A percentile compares a stretch with the other conserved stretches of the same genome.
Conservation (phyloP, 2,113 vertebrate genomes). For the Caloenas nicobarica region DNA sequence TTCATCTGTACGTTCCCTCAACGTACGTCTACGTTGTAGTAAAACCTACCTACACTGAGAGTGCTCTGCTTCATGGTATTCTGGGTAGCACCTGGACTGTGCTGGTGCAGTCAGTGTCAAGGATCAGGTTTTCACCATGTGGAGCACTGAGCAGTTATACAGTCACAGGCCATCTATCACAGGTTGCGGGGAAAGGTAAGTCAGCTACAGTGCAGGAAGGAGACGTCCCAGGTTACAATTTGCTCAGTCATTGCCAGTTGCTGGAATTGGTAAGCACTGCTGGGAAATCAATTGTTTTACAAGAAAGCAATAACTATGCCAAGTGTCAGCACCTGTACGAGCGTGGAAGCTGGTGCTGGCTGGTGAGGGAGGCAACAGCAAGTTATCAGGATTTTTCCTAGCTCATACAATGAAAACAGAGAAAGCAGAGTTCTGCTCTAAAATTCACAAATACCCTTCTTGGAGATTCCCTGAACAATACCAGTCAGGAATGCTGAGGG, state of each 20-base stretch:
- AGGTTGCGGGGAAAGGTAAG: background rate
- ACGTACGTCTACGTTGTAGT: accelerated
- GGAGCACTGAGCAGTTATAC: background rate
- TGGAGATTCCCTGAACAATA: background rate
- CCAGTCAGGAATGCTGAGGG: background rate
- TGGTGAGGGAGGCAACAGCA: background rate
- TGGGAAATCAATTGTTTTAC: background rate
- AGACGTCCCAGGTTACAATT: background rate
- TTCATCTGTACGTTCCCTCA: background rate
- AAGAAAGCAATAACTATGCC: background rate
- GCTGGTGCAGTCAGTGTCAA: accelerated
- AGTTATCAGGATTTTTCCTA: background rate
- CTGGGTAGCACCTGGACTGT: background rate
- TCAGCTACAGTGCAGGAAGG: background rate
- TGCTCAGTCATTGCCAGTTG: background rate
- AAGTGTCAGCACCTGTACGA: background rate
- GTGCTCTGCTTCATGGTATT: background rate
- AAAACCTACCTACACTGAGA: background rate
- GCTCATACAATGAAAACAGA: background rate
- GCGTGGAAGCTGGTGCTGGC: background rate
- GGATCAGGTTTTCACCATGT: background rate
- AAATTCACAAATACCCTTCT: background rate
- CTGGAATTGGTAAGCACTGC: background rate
- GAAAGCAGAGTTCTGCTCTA: background rate
- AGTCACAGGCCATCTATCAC: background rate